Evolutionary conservation across 1,140 invertebrate genomes (phyloP), one percentile per base, ranked within the genome.

Genomic region (Luehdorfia chinensis): DNA sequence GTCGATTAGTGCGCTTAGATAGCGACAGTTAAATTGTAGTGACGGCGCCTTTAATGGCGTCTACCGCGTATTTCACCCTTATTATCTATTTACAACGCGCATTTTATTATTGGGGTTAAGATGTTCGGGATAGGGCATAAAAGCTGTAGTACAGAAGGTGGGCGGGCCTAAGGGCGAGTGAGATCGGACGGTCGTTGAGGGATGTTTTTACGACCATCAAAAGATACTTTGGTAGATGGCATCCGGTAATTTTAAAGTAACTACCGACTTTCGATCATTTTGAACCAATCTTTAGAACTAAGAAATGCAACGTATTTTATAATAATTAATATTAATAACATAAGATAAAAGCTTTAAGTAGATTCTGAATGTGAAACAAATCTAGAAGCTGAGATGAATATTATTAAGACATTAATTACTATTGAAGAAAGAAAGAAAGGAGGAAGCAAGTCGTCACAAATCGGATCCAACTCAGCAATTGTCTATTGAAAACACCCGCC

Each of bases 91-190:
- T 85, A 85, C 81, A 75, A 73, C 73, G 74, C 70, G 66, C 78
- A 85, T 85, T 85, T 85, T 83, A 83, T 85, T 85, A 85, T 85
- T 83, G 78, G 81, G 81, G 81, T 83, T 85, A 85, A 83, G 78
- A 79, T 62, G 59, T 58, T 49, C 31, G 64, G 57, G 56, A 68
- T 71, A 66, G 67, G 59, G 59, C 45, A 81, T 77, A 85, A 85
- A 84, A 76, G 76, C 65, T 72, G 70, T 66, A 53, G 57, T 63
- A 69, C 58, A 72, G 59, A 51, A 62, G 54, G 47, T 70, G 53
- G 80, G 77, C 68, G 70, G 66, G 66, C 67, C 58, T 63, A 54
- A 65, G 63, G 64, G 62, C 59, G 60, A 72, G 55, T 43, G 53
- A 65, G 68, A 79, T 78, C 77, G 74, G 67, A 74, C 72, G 62